Conservation (phyloP, 2,113 vertebrate species). For the Seriola quinqueradiata region DNA sequence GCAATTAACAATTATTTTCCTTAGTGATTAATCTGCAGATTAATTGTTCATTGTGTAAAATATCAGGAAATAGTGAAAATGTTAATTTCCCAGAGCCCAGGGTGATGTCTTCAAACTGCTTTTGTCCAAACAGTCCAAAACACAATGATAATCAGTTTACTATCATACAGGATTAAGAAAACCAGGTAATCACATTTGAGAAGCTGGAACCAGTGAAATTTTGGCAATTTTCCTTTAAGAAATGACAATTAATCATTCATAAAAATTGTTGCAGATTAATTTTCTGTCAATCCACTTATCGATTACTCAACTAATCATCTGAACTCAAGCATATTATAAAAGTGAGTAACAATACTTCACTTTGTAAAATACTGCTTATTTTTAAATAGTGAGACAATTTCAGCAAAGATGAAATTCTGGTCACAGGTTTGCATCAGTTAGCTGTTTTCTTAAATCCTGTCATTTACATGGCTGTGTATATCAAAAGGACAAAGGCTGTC, state of each 20-base stretch:
- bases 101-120: not conserved
- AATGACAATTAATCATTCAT: not conserved
- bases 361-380: not conserved
- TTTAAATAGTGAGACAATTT: slow-evolving; percentile 6
- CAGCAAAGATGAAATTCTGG: slow-evolving; percentile 59
- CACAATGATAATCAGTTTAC: too few species aligned
- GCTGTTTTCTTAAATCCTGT: slow-evolving; percentile 75
- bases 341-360: not conserved
- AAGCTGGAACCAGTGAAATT: too few species aligned
- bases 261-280: not conserved
- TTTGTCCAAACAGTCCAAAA: not conserved
- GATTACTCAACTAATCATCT: not conserved
- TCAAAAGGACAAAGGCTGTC: slow-evolving; percentile 90
- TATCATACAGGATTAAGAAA: too few species aligned
- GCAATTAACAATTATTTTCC: not conserved
- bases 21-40: not conserved
- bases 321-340: slow-evolving; percentile 8
- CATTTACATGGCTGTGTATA: slow-evolving; percentile 81
- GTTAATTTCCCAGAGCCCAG: not conserved
- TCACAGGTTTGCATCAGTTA: slow-evolving; percentile 68
- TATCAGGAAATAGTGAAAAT: not conserved
- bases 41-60: not conserved
- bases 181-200: too few species aligned
- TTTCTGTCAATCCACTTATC: not conserved
- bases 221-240: too few species aligned